Conservation (phyloP, 2,888 invertebrate species). For the Arctia plantaginis region DNA sequence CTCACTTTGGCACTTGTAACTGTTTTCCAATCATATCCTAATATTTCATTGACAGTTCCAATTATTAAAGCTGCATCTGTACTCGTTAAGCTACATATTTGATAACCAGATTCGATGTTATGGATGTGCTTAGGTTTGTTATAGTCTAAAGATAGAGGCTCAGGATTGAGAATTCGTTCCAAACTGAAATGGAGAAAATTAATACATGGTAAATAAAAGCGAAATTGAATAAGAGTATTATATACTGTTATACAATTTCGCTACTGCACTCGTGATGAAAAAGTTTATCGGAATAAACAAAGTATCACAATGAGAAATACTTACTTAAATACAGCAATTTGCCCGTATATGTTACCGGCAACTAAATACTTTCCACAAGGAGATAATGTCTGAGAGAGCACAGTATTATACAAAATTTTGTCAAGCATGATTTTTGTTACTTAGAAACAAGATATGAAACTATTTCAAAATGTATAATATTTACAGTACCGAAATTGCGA, state of each 20-base stretch:
- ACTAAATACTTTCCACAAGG: constrained; percentile 93
- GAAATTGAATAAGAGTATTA: background rate
- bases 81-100: constrained; percentile 89
- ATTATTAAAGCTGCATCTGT: constrained; percentile 90
- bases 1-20: constrained; percentile 87
- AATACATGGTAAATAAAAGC: background rate
- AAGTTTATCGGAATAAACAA: background rate
- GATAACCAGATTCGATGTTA: constrained; percentile 87
- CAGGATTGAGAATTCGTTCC: constrained; percentile 87
- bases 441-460: background rate
- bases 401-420: constrained; percentile 92
- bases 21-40: constrained; percentile 92
- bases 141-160: constrained; percentile 84
- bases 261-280: too few relatives aligned
- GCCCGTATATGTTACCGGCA: constrained; percentile 94
- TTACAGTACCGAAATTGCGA: too few relatives aligned
- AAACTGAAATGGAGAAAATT: constrained; percentile 79
- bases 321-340: constrained; percentile 93
- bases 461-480: background rate
- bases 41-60: constrained; percentile 92
- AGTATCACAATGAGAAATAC: constrained; percentile 59
- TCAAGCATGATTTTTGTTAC: constrained; percentile 68
- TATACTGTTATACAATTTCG: background rate
- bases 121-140: constrained; percentile 87
- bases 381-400: constrained; percentile 93